Percentiles rank a stretch among this genome's conserved stretches.
phyloP scores from a whole-genome alignment of 2,888 invertebrate genomes.

The Hyalella azteca region DNA sequence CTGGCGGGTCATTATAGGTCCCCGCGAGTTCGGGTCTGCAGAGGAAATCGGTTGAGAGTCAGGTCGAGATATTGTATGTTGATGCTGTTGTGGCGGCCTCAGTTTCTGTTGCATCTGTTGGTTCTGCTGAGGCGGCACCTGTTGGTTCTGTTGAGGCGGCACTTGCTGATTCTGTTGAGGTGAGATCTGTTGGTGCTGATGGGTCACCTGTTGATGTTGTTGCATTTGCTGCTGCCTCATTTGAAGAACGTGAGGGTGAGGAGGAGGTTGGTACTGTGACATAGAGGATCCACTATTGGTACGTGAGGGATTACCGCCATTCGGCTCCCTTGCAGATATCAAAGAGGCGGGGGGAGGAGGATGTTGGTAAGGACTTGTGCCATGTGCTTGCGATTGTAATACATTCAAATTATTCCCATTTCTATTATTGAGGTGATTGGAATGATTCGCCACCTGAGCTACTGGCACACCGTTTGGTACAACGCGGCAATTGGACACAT shows the following conservation, averaged over 20 bases:
- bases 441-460: neutral
- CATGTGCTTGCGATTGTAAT: neutral
- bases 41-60: neutral
- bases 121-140: neutral
- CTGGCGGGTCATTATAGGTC: conserved; percentile 56
- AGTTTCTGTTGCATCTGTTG: conserved; percentile 40
- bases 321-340: neutral
- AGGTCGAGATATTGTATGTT: neutral
- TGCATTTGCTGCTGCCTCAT: conserved; percentile 12
- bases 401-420: neutral
- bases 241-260: conserved; percentile 11
- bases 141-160: conserved; percentile 19
- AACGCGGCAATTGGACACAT: neutral
- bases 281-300: neutral
- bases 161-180: conserved; percentile 6
- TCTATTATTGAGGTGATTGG: neutral
- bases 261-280: conserved; percentile 29
- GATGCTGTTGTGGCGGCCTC: conserved; percentile 15
- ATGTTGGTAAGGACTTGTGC: neutral
- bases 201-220: conserved; percentile 28
- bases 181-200: conserved; percentile 24
- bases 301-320: neutral
- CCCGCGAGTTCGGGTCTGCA: neutral
- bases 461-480: conserved; percentile 2
- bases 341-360: conserved; percentile 5